These are phyloP conservation scores for Galendromus occidentalis DNA, from an alignment of 1,140 invertebrate genomes.

Conservation along the genomic window DNA sequence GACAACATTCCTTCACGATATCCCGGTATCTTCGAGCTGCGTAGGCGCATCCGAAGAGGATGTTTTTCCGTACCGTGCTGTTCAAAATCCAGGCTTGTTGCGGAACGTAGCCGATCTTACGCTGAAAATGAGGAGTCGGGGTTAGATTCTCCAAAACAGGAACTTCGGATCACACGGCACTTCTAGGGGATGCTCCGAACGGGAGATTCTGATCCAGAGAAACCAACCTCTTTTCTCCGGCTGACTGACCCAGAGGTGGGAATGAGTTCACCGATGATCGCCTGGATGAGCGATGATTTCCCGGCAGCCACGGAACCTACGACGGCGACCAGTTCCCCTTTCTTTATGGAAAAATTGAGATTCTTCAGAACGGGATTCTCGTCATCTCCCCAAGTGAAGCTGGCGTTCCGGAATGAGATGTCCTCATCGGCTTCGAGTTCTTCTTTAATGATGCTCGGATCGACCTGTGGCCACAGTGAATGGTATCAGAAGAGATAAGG, in stretches of 20 bases:
- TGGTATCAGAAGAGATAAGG: too few species aligned
- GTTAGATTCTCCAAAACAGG: too few species aligned
- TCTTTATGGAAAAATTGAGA: slow-evolving; percentile 22
- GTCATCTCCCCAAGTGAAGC: slow-evolving; percentile 15
- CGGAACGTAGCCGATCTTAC: slow-evolving; percentile 28
- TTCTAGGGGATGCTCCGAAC: too few species aligned
- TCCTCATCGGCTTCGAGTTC: not conserved
- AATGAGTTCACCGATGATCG: slow-evolving; percentile 34
- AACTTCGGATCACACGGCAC: too few species aligned
- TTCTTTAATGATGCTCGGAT: not conserved
- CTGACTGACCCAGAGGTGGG: slow-evolving; percentile 28
- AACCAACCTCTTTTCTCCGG: slow-evolving; percentile 22
- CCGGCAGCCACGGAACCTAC: slow-evolving; percentile 33
- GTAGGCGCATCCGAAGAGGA: slow-evolving; percentile 26
- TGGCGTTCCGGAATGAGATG: slow-evolving; percentile 12
- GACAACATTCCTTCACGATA: slow-evolving; percentile 20
- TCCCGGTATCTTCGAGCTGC: slow-evolving; percentile 15
- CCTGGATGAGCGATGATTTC: slow-evolving; percentile 35
- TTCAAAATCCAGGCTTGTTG: slow-evolving; percentile 34
- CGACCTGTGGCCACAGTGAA: not conserved
- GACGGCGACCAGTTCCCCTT: slow-evolving; percentile 37
- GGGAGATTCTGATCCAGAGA: not conserved
- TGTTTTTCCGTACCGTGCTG: slow-evolving; percentile 30
- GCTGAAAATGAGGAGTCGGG: slow-evolving; percentile 1
- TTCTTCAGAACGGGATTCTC: slow-evolving; percentile 17